Evolutionary conservation across 2,888 invertebrate genomes (phyloP).

Genomic region (Anorthoa munda): DNA sequence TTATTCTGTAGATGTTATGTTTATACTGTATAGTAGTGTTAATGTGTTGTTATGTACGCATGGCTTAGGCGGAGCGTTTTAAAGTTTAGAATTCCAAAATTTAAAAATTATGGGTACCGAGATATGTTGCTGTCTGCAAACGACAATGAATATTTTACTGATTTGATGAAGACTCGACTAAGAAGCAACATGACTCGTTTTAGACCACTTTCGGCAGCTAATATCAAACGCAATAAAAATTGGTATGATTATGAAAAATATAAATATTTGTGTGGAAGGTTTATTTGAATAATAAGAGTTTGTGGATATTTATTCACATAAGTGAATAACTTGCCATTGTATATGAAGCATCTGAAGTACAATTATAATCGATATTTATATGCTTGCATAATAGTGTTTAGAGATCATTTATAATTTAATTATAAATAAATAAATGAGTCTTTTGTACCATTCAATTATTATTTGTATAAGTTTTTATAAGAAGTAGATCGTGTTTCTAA

Average conservation of each 20-base stretch:
- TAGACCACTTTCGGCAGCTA: neutral
- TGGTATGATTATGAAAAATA: conserved; percentile 32
- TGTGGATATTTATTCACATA: conserved; percentile 68
- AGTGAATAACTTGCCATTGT: conserved; percentile 71
- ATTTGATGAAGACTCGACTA: neutral
- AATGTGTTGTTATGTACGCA: conserved; percentile 44
- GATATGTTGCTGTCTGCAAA: neutral
- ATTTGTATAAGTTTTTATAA: conserved; percentile 45
- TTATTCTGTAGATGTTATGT: conserved; percentile 60
- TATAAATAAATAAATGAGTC: conserved; percentile 54
- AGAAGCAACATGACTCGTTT: neutral
- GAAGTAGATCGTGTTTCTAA: conserved; percentile 50
- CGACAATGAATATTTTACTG: neutral
- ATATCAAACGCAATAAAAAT: conserved; percentile 24
- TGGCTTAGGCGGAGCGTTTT: conserved; percentile 27
- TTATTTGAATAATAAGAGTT: conserved; percentile 46
- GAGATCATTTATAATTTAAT: conserved; percentile 55
- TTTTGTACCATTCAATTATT: conserved; percentile 49
- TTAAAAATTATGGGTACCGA: neutral
- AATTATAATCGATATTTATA: conserved; percentile 70
- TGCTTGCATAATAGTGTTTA: conserved; percentile 48
- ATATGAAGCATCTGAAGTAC: conserved; percentile 81
- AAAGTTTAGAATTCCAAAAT: conserved; percentile 23
- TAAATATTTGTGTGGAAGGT: conserved; percentile 47
- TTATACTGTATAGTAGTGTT: conserved; percentile 43